These are phyloP conservation scores for Pluvianellus socialis DNA, from an alignment of 2,113 vertebrate species.

Conservation along the genomic window DNA sequence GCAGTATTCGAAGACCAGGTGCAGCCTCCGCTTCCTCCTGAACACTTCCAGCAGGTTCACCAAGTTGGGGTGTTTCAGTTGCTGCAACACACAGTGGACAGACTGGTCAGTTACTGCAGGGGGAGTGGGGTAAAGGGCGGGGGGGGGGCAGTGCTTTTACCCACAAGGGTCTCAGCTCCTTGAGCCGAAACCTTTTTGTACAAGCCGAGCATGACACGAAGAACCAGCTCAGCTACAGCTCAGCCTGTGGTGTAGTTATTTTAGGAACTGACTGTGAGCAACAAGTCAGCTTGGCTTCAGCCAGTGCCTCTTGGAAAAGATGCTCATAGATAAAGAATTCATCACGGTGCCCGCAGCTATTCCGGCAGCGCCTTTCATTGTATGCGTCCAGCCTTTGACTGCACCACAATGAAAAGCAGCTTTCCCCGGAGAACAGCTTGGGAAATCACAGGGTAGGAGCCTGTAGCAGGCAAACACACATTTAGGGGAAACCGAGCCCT, in stretches of 20 bases:
- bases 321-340: not conserved
- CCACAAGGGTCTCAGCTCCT: not conserved
- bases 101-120: not conserved
- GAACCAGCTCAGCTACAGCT: not conserved
- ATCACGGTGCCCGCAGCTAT: not conserved
- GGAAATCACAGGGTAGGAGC: not conserved
- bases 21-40: constrained; percentile 87
- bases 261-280: not conserved
- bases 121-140: rapidly evolving
- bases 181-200: not conserved
- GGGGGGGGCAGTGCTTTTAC: too few relatives aligned
- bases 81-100: constrained; percentile 70
- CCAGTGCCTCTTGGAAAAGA: not conserved
- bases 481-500: not conserved
- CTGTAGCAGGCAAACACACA: not conserved
- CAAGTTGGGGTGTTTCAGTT: constrained; percentile 94
- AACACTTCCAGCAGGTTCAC: constrained; percentile 96
- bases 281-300: not conserved
- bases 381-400: not conserved
- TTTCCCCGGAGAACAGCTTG: not conserved
- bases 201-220: rapidly evolving
- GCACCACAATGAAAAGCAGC: not conserved
- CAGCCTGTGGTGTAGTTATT: not conserved
- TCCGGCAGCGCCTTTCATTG: not conserved
- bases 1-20: constrained; percentile 95